A percentile compares a stretch with the other conserved stretches of the same genome.
These are phyloP conservation scores for Notospermus geniculatus DNA, from an alignment of 1,140 invertebrate species.

Conservation along the genomic window DNA sequence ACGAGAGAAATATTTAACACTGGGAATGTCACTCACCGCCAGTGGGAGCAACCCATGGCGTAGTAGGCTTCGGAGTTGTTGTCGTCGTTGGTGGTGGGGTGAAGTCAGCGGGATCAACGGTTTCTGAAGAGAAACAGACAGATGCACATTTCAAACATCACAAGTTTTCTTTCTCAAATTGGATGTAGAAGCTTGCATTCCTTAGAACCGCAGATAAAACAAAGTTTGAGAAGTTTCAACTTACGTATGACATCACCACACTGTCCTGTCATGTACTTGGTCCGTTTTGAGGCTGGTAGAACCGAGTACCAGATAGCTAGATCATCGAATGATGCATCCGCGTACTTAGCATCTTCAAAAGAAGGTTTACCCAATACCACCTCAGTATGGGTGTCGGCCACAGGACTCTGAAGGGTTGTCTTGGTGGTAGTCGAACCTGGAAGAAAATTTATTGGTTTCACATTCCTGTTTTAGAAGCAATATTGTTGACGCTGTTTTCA, in stretches of 20 bases:
- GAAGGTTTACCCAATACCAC: conserved; percentile 3
- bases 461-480: neutral
- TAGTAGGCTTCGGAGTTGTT: neutral
- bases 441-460: neutral
- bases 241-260: conserved; percentile 1
- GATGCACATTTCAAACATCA: neutral
- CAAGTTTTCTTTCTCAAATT: neutral
- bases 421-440: neutral
- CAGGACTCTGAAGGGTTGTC: neutral
- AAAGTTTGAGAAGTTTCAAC: neutral
- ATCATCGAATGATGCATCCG: neutral
- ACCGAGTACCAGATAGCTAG: neutral
- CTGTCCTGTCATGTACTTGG: neutral
- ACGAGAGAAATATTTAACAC: no score
- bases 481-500: neutral
- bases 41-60: neutral
- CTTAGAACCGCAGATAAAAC: neutral
- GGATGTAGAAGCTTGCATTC: neutral
- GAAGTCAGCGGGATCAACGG: neutral
- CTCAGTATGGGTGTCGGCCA: neutral
- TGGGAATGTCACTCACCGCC: no score
- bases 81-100: conserved; percentile 5
- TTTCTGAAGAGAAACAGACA: neutral
- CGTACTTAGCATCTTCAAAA: neutral
- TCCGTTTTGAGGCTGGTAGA: neutral